These are phyloP conservation scores for Antedon mediterranea DNA, from an alignment of 53 echinoderm and acorn worm species.

Conservation along the genomic window DNA sequence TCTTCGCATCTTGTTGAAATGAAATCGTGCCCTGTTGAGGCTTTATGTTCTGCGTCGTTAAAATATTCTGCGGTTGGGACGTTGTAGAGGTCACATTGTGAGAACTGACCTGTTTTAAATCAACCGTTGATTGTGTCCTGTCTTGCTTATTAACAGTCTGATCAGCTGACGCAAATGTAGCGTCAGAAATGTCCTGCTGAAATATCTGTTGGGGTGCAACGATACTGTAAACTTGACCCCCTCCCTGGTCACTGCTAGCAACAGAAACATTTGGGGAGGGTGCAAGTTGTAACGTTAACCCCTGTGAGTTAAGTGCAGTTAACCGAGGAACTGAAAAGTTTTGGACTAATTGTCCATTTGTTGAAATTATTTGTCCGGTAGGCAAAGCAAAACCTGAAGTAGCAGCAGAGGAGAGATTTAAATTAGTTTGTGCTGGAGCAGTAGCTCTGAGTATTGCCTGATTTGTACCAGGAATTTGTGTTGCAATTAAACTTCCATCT, in stretches of 20 bases:
- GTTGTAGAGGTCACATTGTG: slow-evolving; percentile 4
- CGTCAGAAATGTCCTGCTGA: not conserved
- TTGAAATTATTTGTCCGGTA: slow-evolving; percentile 27
- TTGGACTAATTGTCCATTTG: slow-evolving; percentile 64
- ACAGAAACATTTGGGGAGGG: slow-evolving; percentile 1
- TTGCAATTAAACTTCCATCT: slow-evolving; percentile 74
- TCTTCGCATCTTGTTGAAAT: not conserved
- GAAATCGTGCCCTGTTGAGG: not conserved
- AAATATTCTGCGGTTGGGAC: slow-evolving; percentile 17
- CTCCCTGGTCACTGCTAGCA: slow-evolving; percentile 18
- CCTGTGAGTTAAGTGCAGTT: slow-evolving; percentile 15
- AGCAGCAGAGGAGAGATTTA: not conserved
- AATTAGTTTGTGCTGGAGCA: not conserved
- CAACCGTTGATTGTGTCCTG: not conserved
- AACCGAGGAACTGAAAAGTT: slow-evolving; percentile 26
- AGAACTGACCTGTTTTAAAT: not conserved
- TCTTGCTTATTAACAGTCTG: not conserved
- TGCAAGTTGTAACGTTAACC: slow-evolving; percentile 60
- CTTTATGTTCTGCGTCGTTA: slow-evolving; percentile 12
- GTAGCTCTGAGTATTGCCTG: slow-evolving; percentile 20
- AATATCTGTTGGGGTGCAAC: slow-evolving; percentile 7
- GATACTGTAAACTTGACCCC: slow-evolving; percentile 28
- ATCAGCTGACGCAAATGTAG: not conserved
- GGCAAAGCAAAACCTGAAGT: not conserved
- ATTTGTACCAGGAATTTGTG: slow-evolving; percentile 33